phyloP scores from a whole-genome alignment of 2,113 vertebrate genomes.

The Glaucomys volans region DNA sequence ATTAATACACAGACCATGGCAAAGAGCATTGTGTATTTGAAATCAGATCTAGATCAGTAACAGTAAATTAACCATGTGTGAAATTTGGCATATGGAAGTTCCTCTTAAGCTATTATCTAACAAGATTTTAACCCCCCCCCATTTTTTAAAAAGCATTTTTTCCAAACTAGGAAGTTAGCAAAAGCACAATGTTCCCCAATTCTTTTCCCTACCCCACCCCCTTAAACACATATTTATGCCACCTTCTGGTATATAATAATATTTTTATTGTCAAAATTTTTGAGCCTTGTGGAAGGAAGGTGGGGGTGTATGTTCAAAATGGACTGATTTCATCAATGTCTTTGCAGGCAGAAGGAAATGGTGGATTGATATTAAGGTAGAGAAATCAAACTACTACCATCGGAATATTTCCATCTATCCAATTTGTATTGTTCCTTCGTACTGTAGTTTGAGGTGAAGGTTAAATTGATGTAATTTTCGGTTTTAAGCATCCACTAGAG shows the following conservation, averaged over 20 bases:
- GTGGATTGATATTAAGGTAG: not conserved
- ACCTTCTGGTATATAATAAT: conserved; percentile 75
- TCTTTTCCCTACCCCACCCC: not conserved
- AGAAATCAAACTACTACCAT: not conserved
- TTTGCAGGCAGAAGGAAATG: not conserved
- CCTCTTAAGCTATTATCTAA: conserved; percentile 42
- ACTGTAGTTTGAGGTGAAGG: not conserved
- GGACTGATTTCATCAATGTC: conserved; percentile 16
- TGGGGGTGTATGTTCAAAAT: conserved; percentile 47
- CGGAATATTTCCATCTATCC: not conserved
- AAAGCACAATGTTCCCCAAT: conserved; percentile 28
- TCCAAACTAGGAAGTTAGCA: conserved; percentile 50
- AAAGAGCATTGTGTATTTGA: conserved; percentile 44
- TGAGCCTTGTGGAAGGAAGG: conserved; percentile 48
- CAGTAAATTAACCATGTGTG: conserved; percentile 38
- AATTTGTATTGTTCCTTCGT: not conserved
- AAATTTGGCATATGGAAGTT: conserved; percentile 22
- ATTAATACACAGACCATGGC: conserved; percentile 38
- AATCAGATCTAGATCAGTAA: conserved; percentile 48
- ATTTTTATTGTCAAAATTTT: conserved; percentile 72
- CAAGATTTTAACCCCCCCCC: not conserved
- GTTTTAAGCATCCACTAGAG: conserved; percentile 17
- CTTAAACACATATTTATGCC: conserved; percentile 70
- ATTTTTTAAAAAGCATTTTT: conserved; percentile 47
- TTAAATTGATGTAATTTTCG: not conserved